A percentile compares a stretch with the other conserved stretches of the same genome.
Evolutionary conservation across 53 echinoderm and acorn worm species (phyloP).

Genomic region (Arbacia lixula): DNA sequence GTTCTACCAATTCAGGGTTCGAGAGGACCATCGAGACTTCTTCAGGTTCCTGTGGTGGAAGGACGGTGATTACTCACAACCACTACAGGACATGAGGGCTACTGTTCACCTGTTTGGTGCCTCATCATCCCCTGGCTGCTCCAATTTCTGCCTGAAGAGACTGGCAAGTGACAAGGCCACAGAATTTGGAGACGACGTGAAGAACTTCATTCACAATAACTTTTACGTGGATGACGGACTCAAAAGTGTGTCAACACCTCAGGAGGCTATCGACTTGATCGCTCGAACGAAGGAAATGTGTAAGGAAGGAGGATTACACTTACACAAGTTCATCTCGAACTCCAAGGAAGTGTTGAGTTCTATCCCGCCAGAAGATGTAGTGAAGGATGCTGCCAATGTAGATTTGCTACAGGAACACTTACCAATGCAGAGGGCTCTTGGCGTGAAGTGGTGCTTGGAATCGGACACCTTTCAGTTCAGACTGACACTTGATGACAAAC

Average conservation of each 20-base stretch:
- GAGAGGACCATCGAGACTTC: conserved; percentile 48
- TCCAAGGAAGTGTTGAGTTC: conserved; percentile 51
- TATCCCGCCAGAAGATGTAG: conserved; percentile 42
- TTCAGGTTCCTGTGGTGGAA: conserved; percentile 66
- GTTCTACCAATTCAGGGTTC: conserved; percentile 65
- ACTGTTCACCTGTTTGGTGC: conserved; percentile 65
- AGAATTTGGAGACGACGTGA: conserved; percentile 53
- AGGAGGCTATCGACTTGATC: conserved; percentile 67
- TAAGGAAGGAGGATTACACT: conserved; percentile 57
- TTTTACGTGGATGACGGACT: conserved; percentile 79
- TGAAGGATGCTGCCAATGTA: conserved; percentile 37
- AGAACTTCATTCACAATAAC: conserved; percentile 34
- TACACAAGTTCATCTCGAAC: conserved; percentile 73
- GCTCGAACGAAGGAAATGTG: conserved; percentile 23
- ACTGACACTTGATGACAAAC: no score
- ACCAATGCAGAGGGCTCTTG: conserved; percentile 53
- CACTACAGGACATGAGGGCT: conserved; percentile 15
- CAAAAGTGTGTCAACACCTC: conserved; percentile 34
- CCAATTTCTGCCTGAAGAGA: conserved; percentile 63
- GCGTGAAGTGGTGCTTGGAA: conserved; percentile 53
- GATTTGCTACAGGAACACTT: conserved; percentile 45
- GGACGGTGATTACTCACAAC: neutral
- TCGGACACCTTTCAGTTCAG: conserved; percentile 52
- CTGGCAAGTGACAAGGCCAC: conserved; percentile 33
- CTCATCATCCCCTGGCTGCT: conserved; percentile 61